Conservation (phyloP, 37 sponge, comb jelly and placozoan species). For the Aphrocallistes beatrix region DNA sequence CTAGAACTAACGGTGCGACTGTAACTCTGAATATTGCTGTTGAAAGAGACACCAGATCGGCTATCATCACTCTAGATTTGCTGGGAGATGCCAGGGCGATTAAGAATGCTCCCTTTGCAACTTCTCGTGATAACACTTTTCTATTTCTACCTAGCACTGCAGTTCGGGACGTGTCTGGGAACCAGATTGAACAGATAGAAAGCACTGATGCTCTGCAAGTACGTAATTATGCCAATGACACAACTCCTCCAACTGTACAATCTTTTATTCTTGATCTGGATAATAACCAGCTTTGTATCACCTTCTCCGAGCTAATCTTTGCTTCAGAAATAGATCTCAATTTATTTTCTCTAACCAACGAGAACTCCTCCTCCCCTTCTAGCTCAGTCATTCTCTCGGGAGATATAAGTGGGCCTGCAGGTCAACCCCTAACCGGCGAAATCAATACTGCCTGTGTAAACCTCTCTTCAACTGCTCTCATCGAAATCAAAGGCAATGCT, state of each 20-base stretch:
- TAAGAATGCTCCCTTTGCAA: conserved; percentile 53
- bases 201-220: not conserved
- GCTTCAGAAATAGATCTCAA: conserved; percentile 23
- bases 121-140: conserved; percentile 59
- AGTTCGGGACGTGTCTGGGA: conserved; percentile 40
- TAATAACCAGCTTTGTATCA: conserved; percentile 42
- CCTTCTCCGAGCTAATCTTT: conserved; percentile 49
- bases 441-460: not conserved
- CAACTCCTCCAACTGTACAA: conserved; percentile 31
- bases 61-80: not conserved
- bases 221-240: conserved; percentile 38
- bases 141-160: conserved; percentile 27
- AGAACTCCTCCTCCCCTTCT: not conserved
- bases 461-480: conserved; percentile 25
- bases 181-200: not conserved
- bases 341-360: not conserved
- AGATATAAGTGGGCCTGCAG: not conserved
- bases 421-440: not conserved
- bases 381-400: not conserved
- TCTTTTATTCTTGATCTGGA: conserved; percentile 52
- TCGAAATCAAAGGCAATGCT: conserved; percentile 50
- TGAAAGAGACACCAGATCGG: not conserved
- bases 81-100: not conserved
- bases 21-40: not conserved
- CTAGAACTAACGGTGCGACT: not conserved